Evolutionary conservation across 2,888 invertebrate species (phyloP).

Genomic region (Abrostola tripartita): DNA sequence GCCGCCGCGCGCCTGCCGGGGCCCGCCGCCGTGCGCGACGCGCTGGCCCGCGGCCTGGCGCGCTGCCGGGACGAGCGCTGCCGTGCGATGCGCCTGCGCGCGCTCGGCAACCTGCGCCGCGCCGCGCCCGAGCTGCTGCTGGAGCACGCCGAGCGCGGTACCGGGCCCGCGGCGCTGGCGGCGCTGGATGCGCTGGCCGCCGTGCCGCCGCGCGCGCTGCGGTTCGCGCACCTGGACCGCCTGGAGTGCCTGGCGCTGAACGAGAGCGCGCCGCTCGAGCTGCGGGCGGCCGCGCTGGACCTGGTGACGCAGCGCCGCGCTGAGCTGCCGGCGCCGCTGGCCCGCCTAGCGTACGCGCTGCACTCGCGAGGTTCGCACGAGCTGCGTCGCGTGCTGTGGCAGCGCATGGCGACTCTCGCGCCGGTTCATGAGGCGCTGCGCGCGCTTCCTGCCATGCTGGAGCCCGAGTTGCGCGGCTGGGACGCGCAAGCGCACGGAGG

Average conservation of each 20-base stretch:
- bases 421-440: constrained; percentile 44
- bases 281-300: constrained; percentile 71
- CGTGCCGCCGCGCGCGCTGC: constrained; percentile 37
- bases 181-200: constrained; percentile 50
- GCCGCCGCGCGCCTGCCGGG: constrained; percentile 12
- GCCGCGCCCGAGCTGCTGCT: constrained; percentile 62
- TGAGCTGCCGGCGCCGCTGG: constrained; percentile 54
- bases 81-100: constrained; percentile 60
- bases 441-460: constrained; percentile 55
- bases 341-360: constrained; percentile 51
- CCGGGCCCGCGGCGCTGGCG: constrained; percentile 57
- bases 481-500: constrained; percentile 60
- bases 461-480: constrained; percentile 56
- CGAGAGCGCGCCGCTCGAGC: constrained; percentile 55
- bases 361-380: constrained; percentile 59
- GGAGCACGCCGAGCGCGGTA: constrained; percentile 56
- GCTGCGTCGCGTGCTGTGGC: constrained; percentile 75
- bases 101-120: constrained; percentile 72
- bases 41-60: constrained; percentile 48
- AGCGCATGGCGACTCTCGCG: constrained; percentile 63
- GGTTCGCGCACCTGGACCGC: constrained; percentile 43
- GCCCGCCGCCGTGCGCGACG: constrained; percentile 32
- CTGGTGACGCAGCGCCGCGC: constrained; percentile 56
- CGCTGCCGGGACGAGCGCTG: constrained; percentile 64
- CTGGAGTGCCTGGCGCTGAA: constrained; percentile 52